A percentile compares a stretch with the other conserved stretches of the same genome.
phyloP scores from a whole-genome alignment of 1,140 invertebrate genomes.

The Drosophila pseudoobscura region DNA sequence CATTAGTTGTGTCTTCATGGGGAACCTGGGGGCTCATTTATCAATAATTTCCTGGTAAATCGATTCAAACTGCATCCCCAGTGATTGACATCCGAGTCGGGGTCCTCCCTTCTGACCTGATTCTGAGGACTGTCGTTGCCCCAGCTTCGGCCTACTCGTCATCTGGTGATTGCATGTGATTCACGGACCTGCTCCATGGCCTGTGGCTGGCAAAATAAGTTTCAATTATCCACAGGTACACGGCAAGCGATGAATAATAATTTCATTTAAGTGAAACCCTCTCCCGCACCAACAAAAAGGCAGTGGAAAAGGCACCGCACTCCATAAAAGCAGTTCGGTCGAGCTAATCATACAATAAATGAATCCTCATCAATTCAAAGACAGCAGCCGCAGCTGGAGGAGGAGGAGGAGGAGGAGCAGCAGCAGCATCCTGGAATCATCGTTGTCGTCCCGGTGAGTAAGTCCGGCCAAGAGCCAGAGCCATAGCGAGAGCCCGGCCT shows the following conservation, averaged over 20 bases:
- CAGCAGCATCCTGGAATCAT: conserved; percentile 19
- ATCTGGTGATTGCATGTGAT: conserved; percentile 17
- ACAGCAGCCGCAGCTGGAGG: conserved; percentile 40
- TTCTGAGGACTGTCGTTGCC: conserved; percentile 34
- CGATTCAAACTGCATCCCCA: conserved; percentile 60
- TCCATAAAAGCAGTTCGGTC: conserved; percentile 61
- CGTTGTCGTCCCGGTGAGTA: conserved; percentile 57
- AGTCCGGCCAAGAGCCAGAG: conserved; percentile 37
- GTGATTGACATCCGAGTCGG: conserved; percentile 68
- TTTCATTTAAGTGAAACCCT: conserved; percentile 41
- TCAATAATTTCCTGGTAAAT: conserved; percentile 71
- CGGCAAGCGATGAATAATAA: conserved; percentile 44
- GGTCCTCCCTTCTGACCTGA: conserved; percentile 42
- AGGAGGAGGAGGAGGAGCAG: conserved; percentile 17
- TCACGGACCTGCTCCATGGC: background rate
- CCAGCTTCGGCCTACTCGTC: conserved; percentile 18
- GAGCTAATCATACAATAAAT: conserved; percentile 81
- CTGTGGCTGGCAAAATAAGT: conserved; percentile 62
- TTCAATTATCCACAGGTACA: conserved; percentile 64
- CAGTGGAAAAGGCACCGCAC: conserved; percentile 4
- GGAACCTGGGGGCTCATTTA: conserved; percentile 26
- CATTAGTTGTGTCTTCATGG: conserved; percentile 25
- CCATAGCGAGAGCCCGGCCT: conserved; percentile 14
- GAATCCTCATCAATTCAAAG: conserved; percentile 77
- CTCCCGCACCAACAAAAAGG: conserved; percentile 9